These are phyloP conservation scores for Scaeva pyrastri DNA, from an alignment of 2,888 invertebrate genomes.

Conservation along the genomic window DNA sequence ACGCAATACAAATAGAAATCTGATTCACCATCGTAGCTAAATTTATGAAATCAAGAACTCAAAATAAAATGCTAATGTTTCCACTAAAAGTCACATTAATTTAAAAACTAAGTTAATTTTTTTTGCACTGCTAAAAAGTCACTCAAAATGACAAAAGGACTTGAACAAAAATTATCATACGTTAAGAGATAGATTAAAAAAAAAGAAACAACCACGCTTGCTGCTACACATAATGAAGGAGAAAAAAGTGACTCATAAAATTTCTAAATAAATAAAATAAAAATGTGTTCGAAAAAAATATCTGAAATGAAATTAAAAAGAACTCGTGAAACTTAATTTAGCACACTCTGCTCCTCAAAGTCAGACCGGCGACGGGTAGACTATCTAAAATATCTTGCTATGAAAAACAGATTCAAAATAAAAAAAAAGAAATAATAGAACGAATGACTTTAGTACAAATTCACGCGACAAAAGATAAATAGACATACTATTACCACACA, in stretches of 20 bases:
- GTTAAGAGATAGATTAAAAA: constrained; percentile 64
- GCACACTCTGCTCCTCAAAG: constrained; percentile 73
- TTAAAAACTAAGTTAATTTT: constrained; percentile 48
- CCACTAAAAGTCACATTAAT: constrained; percentile 58
- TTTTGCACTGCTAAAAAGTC: constrained; percentile 26
- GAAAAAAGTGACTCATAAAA: constrained; percentile 66
- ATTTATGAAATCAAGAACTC: constrained; percentile 41
- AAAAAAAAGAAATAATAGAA: constrained; percentile 18
- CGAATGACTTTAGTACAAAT: constrained; percentile 17
- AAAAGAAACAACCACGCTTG: constrained; percentile 45
- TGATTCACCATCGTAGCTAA: neutral
- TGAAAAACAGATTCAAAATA: constrained; percentile 6
- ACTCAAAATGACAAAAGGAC: constrained; percentile 54
- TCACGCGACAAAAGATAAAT: constrained; percentile 27
- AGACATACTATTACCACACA: no score
- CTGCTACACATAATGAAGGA: constrained; percentile 36
- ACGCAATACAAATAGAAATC: constrained; percentile 10
- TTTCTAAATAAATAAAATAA: constrained; percentile 60
- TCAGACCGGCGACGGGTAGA: constrained; percentile 68
- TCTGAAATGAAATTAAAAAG: constrained; percentile 27
- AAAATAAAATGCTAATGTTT: constrained; percentile 27
- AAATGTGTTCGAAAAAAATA: constrained; percentile 51
- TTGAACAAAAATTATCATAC: constrained; percentile 22
- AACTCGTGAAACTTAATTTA: constrained; percentile 74
- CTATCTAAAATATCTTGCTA: constrained; percentile 59